Evolutionary conservation across 2,888 invertebrate species (phyloP).

Genomic region (Papilio protenor): DNA sequence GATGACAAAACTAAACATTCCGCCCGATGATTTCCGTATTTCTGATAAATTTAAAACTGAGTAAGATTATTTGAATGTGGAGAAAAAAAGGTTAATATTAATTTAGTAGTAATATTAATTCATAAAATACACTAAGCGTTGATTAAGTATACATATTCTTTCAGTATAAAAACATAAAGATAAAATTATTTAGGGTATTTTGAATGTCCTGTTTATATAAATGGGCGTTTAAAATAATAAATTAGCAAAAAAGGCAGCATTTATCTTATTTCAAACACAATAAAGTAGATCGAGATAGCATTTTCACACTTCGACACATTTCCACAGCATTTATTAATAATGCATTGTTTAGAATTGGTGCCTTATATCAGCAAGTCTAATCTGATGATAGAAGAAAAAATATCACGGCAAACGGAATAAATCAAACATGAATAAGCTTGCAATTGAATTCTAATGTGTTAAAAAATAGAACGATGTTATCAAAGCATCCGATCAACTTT

Average conservation of each 20-base stretch:
- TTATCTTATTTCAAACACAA: slow-evolving; percentile 32
- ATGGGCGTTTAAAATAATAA: neutral
- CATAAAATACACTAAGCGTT: neutral
- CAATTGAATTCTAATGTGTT: slow-evolving; percentile 60
- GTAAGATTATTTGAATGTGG: slow-evolving; percentile 53
- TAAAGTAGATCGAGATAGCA: slow-evolving; percentile 37
- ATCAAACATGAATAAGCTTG: slow-evolving; percentile 50
- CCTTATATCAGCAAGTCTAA: slow-evolving; percentile 40
- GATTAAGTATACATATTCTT: neutral
- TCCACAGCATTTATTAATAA: slow-evolving; percentile 40
- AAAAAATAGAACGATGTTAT: slow-evolving; percentile 58
- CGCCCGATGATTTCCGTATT: slow-evolving; percentile 84
- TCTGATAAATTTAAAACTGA: slow-evolving; percentile 67
- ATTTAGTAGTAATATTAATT: neutral
- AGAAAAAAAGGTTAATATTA: slow-evolving; percentile 41
- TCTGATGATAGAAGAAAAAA: slow-evolving; percentile 47
- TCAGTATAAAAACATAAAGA: too few species aligned
- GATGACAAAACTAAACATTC: slow-evolving; percentile 85
- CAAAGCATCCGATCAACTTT: slow-evolving; percentile 64
- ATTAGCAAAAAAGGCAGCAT: slow-evolving; percentile 40
- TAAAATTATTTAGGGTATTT: neutral
- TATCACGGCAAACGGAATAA: slow-evolving; percentile 54
- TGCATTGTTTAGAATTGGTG: slow-evolving; percentile 33
- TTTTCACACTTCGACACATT: slow-evolving; percentile 42
- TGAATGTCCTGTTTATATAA: neutral